phyloP scores from a whole-genome alignment of 2,797 vertebrate genomes.

The Amblyraja radiata region DNA sequence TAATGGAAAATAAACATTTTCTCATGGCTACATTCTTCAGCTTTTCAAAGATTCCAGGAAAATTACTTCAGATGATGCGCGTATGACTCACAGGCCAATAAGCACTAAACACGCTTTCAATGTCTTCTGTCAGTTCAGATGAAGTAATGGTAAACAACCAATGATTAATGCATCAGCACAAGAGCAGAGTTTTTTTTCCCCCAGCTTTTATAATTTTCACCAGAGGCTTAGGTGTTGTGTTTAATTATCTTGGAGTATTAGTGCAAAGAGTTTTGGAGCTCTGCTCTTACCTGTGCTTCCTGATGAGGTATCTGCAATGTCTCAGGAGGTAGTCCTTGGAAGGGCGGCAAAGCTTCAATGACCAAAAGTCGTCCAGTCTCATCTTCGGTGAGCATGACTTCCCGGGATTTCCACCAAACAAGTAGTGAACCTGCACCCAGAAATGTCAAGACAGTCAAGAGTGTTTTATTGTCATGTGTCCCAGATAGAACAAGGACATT shows the following conservation, averaged over 20 bases:
- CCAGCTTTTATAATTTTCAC: neutral
- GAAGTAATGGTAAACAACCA: neutral
- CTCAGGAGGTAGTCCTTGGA: slow-evolving; percentile 94
- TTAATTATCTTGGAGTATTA: neutral
- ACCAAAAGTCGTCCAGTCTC: slow-evolving; percentile 98
- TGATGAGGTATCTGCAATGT: slow-evolving; percentile 96
- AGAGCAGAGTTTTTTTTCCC: neutral
- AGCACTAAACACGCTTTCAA: neutral
- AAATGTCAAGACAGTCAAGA: neutral
- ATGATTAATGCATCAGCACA: neutral
- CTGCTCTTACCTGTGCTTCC: slow-evolving; percentile 80
- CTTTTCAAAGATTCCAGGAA: neutral
- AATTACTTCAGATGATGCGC: neutral
- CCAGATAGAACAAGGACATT: too few relatives aligned
- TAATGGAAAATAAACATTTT: neutral
- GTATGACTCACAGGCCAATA: neutral
- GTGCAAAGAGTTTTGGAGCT: neutral
- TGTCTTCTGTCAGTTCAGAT: neutral
- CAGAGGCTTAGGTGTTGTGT: too few relatives aligned
- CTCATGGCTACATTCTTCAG: neutral
- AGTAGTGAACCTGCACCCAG: slow-evolving; percentile 81
- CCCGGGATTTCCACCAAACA: slow-evolving; percentile 96
- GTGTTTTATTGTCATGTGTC: too few relatives aligned
- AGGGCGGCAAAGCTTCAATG: slow-evolving; percentile 91
- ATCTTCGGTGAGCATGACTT: slow-evolving; percentile 98